These are phyloP conservation scores for Procambarus virginalis DNA, from an alignment of 1,140 invertebrate genomes.

Conservation along the genomic window DNA sequence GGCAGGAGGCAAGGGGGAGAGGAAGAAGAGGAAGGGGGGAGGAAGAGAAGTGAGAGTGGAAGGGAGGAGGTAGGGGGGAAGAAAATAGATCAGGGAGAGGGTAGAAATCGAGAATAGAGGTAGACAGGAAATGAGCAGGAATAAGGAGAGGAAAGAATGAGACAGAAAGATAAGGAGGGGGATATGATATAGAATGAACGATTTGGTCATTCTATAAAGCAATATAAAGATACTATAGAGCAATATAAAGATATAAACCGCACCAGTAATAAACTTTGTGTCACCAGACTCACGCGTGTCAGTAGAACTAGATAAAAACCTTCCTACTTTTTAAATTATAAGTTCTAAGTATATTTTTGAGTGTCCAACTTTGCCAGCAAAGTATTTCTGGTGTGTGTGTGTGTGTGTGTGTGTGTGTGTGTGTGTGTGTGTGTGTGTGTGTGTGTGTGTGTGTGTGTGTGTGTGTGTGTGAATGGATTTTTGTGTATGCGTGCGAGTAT, in stretches of 20 bases:
- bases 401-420: not conserved
- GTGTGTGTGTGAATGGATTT: not conserved
- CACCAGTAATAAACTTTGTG: too few species aligned
- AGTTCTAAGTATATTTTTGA: slow-evolving; percentile 10
- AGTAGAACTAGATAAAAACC: too few species aligned
- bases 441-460: slow-evolving; percentile 24
- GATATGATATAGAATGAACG: too few species aligned
- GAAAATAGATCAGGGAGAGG: not conserved
- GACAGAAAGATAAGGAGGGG: too few species aligned
- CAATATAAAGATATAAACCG: too few species aligned
- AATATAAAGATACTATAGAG: too few species aligned
- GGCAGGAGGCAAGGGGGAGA: not conserved
- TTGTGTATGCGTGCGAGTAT: too few species aligned
- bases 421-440: slow-evolving; percentile 2
- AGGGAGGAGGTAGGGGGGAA: not conserved
- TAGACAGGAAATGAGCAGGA: too few species aligned
- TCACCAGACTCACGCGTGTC: too few species aligned
- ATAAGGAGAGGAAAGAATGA: too few species aligned
- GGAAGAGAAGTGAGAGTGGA: not conserved
- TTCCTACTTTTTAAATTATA: not conserved
- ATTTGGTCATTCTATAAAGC: too few species aligned
- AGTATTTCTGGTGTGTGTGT: not conserved
- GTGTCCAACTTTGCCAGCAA: not conserved
- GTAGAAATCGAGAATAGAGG: too few species aligned
- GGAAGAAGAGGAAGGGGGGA: not conserved